These are phyloP conservation scores for Acronicta psi DNA, from an alignment of 2,888 invertebrate genomes.

Conservation along the genomic window DNA sequence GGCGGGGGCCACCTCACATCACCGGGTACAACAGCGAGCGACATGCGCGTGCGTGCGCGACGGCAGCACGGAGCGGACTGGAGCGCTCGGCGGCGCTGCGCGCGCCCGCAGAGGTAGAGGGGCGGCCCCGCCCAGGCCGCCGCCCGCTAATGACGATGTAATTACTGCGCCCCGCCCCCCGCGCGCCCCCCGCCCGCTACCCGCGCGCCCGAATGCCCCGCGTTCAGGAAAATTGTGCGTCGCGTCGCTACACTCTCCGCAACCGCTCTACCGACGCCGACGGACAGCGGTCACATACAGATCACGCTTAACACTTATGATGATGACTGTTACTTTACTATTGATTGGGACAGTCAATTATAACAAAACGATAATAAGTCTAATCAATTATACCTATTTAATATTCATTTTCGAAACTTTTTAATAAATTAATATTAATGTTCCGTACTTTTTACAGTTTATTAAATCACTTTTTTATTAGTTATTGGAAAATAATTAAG, in stretches of 20 bases:
- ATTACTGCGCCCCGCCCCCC: slow-evolving; percentile 74
- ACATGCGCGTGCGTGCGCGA: slow-evolving; percentile 90
- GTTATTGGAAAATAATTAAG: too few species aligned
- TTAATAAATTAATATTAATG: too few species aligned
- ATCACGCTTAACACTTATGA: slow-evolving; percentile 21
- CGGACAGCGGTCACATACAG: slow-evolving; percentile 31
- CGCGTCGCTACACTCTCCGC: slow-evolving; percentile 52
- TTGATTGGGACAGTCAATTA: not conserved
- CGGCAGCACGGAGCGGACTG: slow-evolving; percentile 87
- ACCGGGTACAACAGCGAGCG: slow-evolving; percentile 82
- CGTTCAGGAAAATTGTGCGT: slow-evolving; percentile 38
- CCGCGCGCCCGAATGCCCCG: slow-evolving; percentile 24
- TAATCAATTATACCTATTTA: too few species aligned
- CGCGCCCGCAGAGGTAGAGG: slow-evolving; percentile 77
- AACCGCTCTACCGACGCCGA: slow-evolving; percentile 43
- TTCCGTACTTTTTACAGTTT: too few species aligned
- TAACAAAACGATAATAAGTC: too few species aligned
- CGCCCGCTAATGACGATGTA: slow-evolving; percentile 79
- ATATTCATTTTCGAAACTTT: too few species aligned
- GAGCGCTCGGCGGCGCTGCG: slow-evolving; percentile 77
- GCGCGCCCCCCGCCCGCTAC: slow-evolving; percentile 50
- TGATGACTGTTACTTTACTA: not conserved
- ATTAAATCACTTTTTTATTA: too few species aligned
- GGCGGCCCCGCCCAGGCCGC: slow-evolving; percentile 81
- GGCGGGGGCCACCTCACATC: slow-evolving; percentile 88